Evolutionary conservation across 2,888 invertebrate species (phyloP), one percentile per base, ranked within the genome.

Genomic region (Clistopyga incitator): DNA sequence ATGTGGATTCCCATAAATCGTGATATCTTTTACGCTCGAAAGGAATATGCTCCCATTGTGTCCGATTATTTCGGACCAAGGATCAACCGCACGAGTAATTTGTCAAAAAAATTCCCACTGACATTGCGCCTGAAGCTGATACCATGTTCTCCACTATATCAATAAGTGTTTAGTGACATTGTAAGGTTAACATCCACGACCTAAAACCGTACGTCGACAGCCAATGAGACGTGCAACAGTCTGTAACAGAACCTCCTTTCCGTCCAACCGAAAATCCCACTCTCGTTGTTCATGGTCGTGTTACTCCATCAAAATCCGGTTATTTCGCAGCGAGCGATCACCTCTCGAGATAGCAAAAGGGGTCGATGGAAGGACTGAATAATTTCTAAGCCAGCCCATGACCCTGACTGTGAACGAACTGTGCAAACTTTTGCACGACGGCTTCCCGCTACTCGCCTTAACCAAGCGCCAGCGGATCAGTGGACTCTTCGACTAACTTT

Each of bases 341-440:
- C 74, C n/a, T 42, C 13, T 64, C 70, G 47, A 52, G 42, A 78
- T 64, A 20, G 74, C 56, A 47, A 20, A 25, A 54, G 64, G 59
- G 68, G 42, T 71, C 84, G 77, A 83, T 80, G 59, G 67, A 11
- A n/a, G 50, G 20, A 52, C 45, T 84, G 75, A 81, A 78, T 81
- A 61, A 81, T 78, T 81, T 67, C 34, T 70, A 11, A 45, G 54
- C n/a, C 54, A 76, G 72, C 74, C 45, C 45, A 64, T 47, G 47
- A 56, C 71, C 76, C 45, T 76, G 67, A 75, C 54, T 50, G 74
- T 70, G 70, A 65, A 75, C 23, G 45, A 59, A 38, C 75, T 42
- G 68, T 42, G 42, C 59, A 34, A 68, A 34, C 42, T 68, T 74
- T 3, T 56, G 6, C 11, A n/a, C 18, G 20, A 20, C 38, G 18